A percentile compares a stretch with the other conserved stretches of the same genome.
Evolutionary conservation across 2,113 vertebrate genomes (phyloP).

Genomic region (Lipophrys pholis): DNA sequence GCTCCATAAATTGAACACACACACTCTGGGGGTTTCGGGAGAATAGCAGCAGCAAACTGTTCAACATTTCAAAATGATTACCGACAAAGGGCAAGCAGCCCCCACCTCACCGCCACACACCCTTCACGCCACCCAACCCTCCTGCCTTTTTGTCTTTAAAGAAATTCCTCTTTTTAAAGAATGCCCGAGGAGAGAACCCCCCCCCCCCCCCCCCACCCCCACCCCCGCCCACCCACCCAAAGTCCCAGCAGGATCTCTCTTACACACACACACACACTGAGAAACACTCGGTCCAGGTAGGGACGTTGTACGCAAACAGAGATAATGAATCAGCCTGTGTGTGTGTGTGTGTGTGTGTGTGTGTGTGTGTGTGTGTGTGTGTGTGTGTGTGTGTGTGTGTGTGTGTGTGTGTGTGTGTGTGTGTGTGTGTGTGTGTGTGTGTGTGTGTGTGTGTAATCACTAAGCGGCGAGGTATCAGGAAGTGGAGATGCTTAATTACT

Average conservation of each 20-base stretch:
- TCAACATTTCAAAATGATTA: conserved; percentile 79
- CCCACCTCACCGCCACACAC: conserved; percentile 54
- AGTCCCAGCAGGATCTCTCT: conserved; percentile 58
- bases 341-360: too few species aligned
- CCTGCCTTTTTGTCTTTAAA: conserved; percentile 82
- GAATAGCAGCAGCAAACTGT: conserved; percentile 67
- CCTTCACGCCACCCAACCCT: conserved; percentile 61
- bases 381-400: conserved; percentile 5
- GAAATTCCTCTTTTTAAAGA: conserved; percentile 82
- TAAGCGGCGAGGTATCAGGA: conserved; percentile 8
- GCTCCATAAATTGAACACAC: conserved; percentile 59
- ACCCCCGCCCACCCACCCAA: conserved; percentile 37
- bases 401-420: too few species aligned
- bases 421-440: too few species aligned
- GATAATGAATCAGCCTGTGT: conserved; percentile 45
- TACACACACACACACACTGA: conserved; percentile 28
- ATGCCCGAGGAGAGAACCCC: conserved; percentile 69
- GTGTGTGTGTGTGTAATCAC: conserved; percentile 29
- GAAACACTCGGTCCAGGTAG: conserved; percentile 44
- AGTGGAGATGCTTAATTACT: conserved; percentile 53
- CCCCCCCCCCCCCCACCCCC: conserved; percentile 2
- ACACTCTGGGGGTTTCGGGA: conserved; percentile 45
- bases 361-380: not conserved
- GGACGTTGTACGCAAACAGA: conserved; percentile 51
- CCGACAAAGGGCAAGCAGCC: conserved; percentile 72